Percentiles rank a stretch among this genome's conserved stretches.
phyloP scores from a whole-genome alignment of 2,888 invertebrate genomes.

The Drosophila paramelanica region DNA sequence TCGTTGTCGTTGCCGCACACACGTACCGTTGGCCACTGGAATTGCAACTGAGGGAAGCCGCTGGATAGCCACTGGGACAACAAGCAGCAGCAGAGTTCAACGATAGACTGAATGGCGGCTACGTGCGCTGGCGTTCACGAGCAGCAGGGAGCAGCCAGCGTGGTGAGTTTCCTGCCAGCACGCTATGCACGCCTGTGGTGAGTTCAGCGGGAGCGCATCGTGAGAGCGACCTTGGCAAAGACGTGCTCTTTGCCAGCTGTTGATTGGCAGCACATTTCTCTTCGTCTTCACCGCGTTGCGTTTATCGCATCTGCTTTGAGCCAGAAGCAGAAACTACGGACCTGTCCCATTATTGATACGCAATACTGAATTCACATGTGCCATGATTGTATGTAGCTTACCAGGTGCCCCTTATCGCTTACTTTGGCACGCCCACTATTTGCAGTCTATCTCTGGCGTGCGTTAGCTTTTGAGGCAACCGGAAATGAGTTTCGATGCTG shows the following conservation, averaged over 20 bases:
- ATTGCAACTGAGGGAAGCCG: slow-evolving; percentile 16
- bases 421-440: background rate
- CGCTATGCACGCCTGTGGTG: slow-evolving; percentile 33
- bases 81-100: slow-evolving; percentile 70
- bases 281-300: slow-evolving; percentile 12
- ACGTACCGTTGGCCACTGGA: slow-evolving; percentile 37
- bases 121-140: slow-evolving; percentile 9
- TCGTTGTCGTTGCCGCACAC: slow-evolving; percentile 14
- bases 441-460: slow-evolving; percentile 1
- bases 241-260: slow-evolving; percentile 51
- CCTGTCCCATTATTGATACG: slow-evolving; percentile 50
- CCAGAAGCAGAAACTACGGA: slow-evolving; percentile 16
- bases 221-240: slow-evolving; percentile 19
- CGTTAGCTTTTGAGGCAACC: slow-evolving; percentile 20
- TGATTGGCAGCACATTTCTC: slow-evolving; percentile 35
- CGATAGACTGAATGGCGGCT: slow-evolving; percentile 66
- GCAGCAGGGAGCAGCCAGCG: slow-evolving; percentile 11
- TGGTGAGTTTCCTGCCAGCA: slow-evolving; percentile 45
- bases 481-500: slow-evolving; percentile 41
- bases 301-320: slow-evolving; percentile 36
- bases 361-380: slow-evolving; percentile 1
- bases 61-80: slow-evolving; percentile 40
- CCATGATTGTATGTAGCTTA: background rate
- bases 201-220: slow-evolving; percentile 6
- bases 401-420: background rate